These are phyloP conservation scores for Otocyon megalotis DNA, from an alignment of 2,113 vertebrate species.

Conservation along the genomic window DNA sequence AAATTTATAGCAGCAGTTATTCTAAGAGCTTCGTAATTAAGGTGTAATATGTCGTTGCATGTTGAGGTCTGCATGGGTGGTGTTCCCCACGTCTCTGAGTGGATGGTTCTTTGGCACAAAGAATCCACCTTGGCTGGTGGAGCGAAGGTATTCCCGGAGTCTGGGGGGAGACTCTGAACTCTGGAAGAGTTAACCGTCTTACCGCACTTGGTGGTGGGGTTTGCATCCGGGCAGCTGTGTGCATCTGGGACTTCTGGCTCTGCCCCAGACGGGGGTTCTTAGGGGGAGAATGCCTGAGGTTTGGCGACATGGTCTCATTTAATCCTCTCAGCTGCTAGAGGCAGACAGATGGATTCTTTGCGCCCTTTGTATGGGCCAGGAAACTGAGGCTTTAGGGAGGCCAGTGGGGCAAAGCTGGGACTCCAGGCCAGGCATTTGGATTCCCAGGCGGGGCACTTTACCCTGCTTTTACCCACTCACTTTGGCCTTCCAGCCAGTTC, in stretches of 20 bases:
- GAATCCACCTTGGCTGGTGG: constrained; percentile 32
- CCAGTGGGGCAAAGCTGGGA: neutral
- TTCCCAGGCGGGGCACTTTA: neutral
- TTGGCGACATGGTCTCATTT: constrained; percentile 5
- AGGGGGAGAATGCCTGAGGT: constrained; percentile 57
- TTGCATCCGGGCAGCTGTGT: constrained; percentile 46
- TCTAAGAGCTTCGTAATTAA: constrained; percentile 80
- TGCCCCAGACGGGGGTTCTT: constrained; percentile 25
- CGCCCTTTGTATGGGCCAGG: neutral
- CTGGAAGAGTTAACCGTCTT: constrained; percentile 53
- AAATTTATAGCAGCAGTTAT: constrained; percentile 81
- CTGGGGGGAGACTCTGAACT: neutral
- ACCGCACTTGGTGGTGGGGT: neutral
- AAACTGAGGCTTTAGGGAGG: constrained; percentile 22
- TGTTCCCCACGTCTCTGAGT: neutral
- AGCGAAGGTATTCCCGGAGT: constrained; percentile 9
- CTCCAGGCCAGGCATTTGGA: neutral
- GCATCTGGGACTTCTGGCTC: constrained; percentile 57
- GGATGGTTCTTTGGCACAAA: constrained; percentile 54
- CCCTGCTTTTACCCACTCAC: neutral
- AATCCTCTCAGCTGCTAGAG: constrained; percentile 40
- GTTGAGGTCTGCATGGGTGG: constrained; percentile 77
- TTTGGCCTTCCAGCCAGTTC: constrained; percentile 50
- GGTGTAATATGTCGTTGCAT: constrained; percentile 75
- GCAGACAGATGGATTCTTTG: neutral